These are phyloP conservation scores for Hipparchia sbordonii DNA, from an alignment of 2,888 invertebrate species.

Conservation along the genomic window DNA sequence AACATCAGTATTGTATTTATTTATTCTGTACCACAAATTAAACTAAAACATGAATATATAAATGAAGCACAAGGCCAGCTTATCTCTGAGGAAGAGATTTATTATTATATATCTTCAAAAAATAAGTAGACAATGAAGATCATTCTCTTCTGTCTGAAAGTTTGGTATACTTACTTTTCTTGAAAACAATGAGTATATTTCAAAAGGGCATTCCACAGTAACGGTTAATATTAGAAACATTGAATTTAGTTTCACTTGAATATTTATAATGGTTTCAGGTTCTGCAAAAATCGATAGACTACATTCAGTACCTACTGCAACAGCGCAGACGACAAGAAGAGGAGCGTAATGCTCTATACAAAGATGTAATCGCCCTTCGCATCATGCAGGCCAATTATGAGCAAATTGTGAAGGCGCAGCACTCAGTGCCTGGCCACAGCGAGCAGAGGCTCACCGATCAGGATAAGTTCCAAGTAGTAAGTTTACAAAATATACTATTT, in stretches of 20 bases:
- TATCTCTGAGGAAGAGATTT: too few relatives aligned
- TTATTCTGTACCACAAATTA: too few relatives aligned
- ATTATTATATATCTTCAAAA: too few relatives aligned
- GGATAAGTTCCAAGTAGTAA: conserved; percentile 97
- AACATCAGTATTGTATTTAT: too few relatives aligned
- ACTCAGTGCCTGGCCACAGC: conserved; percentile 93
- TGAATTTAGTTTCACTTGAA: not conserved
- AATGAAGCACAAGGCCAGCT: too few relatives aligned
- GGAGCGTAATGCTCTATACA: conserved; percentile 93
- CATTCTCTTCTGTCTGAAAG: too few relatives aligned
- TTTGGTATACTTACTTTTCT: too few relatives aligned
- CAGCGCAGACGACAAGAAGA: conserved; percentile 97
- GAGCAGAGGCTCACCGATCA: conserved; percentile 96
- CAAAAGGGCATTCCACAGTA: too few relatives aligned
- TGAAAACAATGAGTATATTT: too few relatives aligned
- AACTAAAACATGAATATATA: too few relatives aligned
- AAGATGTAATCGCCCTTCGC: conserved; percentile 95
- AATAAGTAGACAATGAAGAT: too few relatives aligned
- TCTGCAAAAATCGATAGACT: conserved; percentile 96
- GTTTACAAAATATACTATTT: conserved; percentile 50
- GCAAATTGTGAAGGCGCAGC: conserved; percentile 97
- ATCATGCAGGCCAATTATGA: conserved; percentile 98
- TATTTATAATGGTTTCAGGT: conserved; percentile 71
- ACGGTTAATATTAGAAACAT: too few relatives aligned
- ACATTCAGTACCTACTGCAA: conserved; percentile 94